Conservation (phyloP, 2,888 invertebrate genomes). For the Diogma glabrata region DNA sequence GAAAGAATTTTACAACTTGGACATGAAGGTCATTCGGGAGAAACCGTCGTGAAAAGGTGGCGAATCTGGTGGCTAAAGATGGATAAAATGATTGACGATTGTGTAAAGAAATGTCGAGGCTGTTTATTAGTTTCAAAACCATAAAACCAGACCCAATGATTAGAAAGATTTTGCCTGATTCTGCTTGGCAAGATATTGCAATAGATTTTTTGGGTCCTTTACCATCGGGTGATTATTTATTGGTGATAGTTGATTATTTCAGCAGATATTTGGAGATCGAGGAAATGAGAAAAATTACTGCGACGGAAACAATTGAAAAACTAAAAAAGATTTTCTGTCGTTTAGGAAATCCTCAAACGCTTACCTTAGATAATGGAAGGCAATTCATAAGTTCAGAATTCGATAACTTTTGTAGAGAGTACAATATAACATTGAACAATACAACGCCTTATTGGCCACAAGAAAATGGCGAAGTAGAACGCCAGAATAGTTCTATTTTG, state of each 20-base stretch:
- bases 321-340: background rate
- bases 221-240: background rate
- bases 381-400: conserved; percentile 21
- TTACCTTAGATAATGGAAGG: background rate
- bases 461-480: conserved; percentile 25
- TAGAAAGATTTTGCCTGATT: background rate
- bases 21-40: background rate
- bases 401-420: conserved; percentile 14
- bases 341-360: background rate
- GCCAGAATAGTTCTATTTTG: conserved; percentile 23
- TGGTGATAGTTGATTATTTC: background rate
- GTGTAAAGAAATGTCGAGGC: background rate
- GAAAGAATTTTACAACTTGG: background rate
- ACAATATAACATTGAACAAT: conserved; percentile 18
- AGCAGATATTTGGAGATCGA: background rate
- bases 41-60: background rate
- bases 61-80: background rate
- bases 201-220: background rate
- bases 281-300: no score
- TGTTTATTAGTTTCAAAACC: background rate
- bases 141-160: background rate
- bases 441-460: conserved; percentile 22
- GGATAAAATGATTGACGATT: no score
- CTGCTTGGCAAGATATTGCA: background rate
- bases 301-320: background rate